Evolutionary conservation across 1,140 invertebrate species (phyloP).

Genomic region (Macrotrachela quadricornifera): DNA sequence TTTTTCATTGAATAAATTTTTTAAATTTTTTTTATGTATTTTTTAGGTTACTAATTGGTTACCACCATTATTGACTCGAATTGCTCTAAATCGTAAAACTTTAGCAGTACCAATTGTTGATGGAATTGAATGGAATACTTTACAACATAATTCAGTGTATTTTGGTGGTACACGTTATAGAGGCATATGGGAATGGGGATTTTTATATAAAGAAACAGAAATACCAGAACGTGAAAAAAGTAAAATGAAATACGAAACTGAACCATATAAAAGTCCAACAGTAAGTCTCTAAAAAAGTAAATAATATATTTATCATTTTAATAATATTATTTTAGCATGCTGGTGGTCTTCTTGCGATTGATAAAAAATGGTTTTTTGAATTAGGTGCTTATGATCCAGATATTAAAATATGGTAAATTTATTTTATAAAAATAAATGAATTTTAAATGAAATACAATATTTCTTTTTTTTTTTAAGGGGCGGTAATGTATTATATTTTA

Average conservation of each 20-base stretch:
- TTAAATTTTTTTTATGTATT: too few relatives aligned
- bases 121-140: conserved; percentile 74
- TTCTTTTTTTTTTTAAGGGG: too few relatives aligned
- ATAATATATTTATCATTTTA: neutral
- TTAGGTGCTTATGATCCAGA: conserved; percentile 90
- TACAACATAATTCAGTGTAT: conserved; percentile 73
- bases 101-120: conserved; percentile 69
- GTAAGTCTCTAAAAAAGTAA: neutral
- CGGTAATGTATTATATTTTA: neutral
- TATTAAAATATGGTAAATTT: conserved; percentile 38
- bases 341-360: conserved; percentile 84
- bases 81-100: conserved; percentile 37
- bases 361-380: conserved; percentile 79
- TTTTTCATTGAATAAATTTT: too few relatives aligned
- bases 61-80: conserved; percentile 78
- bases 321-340: conserved; percentile 22
- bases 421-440: too few relatives aligned
- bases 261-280: conserved; percentile 60
- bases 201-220: conserved; percentile 89
- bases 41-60: conserved; percentile 53
- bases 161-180: neutral
- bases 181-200: conserved; percentile 89
- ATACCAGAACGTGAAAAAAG: conserved; percentile 57
- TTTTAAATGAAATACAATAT: too few relatives aligned
- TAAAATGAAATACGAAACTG: conserved; percentile 53